phyloP scores from a whole-genome alignment of 1,140 invertebrate genomes.

The Heliothis subflexa region DNA sequence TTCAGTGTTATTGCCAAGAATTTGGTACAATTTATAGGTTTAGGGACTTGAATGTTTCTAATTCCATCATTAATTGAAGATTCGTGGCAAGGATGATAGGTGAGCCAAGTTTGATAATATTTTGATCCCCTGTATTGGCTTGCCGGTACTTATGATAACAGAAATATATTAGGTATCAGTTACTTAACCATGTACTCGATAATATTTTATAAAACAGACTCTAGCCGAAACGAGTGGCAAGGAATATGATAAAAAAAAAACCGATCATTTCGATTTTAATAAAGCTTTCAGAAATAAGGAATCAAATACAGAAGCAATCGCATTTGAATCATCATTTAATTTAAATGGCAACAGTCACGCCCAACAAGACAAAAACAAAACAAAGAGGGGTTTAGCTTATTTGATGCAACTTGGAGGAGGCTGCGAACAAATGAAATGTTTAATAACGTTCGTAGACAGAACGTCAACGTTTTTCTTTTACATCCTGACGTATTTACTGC shows the following conservation, averaged over 20 bases:
- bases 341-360: background rate
- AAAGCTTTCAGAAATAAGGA: background rate
- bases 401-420: slow-evolving; percentile 16
- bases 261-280: background rate
- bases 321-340: slow-evolving; percentile 17
- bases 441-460: slow-evolving; percentile 17
- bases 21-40: slow-evolving; percentile 70
- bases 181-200: background rate
- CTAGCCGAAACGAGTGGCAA: too few relatives aligned
- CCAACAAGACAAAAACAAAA: background rate
- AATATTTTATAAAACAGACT: background rate
- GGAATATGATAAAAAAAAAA: background rate
- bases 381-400: slow-evolving; percentile 13
- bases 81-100: slow-evolving; percentile 62
- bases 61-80: slow-evolving; percentile 77
- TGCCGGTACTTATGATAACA: background rate
- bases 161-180: background rate
- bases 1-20: slow-evolving; percentile 49
- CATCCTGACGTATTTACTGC: background rate
- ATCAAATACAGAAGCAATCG: slow-evolving; percentile 11
- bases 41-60: slow-evolving; percentile 73
- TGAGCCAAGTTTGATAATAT: slow-evolving; percentile 72
- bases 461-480: background rate
- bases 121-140: slow-evolving; percentile 60
- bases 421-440: slow-evolving; percentile 18